Conservation (phyloP, 2,888 invertebrate species). For the Drosophila melanosoma region DNA sequence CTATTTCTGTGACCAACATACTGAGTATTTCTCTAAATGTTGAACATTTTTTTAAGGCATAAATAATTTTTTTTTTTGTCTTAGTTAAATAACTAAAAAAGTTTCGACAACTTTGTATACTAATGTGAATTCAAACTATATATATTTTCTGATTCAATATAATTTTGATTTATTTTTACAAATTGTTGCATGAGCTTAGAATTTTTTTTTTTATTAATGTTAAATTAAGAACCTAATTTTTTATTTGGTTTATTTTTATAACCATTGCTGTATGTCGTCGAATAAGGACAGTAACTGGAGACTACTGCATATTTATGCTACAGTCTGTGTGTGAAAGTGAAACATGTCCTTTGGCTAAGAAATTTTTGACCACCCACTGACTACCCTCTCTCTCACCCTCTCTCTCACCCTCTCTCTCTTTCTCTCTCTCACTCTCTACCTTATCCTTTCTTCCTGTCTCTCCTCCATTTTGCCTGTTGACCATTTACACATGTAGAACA, state of each 20-base stretch:
- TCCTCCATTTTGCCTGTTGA: background rate
- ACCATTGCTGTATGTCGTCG: slow-evolving; percentile 1
- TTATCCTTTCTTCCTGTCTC: background rate
- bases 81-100: background rate
- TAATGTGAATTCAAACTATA: too few species aligned
- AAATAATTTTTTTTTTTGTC: background rate
- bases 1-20: too few species aligned
- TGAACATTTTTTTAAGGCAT: too few species aligned
- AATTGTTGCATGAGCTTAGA: background rate
- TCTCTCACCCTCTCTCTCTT: background rate
- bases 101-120: background rate
- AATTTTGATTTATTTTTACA: too few species aligned
- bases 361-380: slow-evolving; percentile 25
- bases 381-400: background rate
- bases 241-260: background rate
- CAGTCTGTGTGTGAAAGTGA: slow-evolving; percentile 51
- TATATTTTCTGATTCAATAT: too few species aligned
- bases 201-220: background rate
- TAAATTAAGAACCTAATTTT: background rate
- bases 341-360: slow-evolving; percentile 63
- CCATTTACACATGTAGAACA: slow-evolving; percentile 54
- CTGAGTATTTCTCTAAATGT: too few species aligned
- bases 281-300: background rate
- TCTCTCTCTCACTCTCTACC: background rate
- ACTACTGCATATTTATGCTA: slow-evolving; percentile 63